Evolutionary conservation across 35 echinoderm and acorn worm genomes (phyloP).

Genomic region (Chiridota heheva): DNA sequence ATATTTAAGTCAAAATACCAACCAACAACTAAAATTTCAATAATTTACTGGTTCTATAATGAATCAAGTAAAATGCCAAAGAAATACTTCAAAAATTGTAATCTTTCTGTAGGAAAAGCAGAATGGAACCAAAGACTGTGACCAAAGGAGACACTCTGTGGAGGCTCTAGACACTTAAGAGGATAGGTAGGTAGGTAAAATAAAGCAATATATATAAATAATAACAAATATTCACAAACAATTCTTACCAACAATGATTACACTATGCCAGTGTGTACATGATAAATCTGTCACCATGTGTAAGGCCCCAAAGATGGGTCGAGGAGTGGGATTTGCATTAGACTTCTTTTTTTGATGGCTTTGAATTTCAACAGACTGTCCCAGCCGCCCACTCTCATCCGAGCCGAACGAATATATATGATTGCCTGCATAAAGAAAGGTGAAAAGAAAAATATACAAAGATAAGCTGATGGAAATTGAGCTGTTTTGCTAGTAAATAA

Average conservation of each 20-base stretch:
- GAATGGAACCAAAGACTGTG: no score
- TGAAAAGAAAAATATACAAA: conserved; percentile 15
- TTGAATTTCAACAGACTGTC: conserved; percentile 49
- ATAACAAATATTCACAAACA: no score
- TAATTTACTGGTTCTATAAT: no score
- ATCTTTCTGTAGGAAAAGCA: no score
- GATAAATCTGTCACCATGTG: conserved; percentile 87
- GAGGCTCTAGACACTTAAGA: no score
- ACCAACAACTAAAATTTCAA: no score
- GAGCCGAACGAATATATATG: conserved; percentile 93
- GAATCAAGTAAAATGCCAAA: no score
- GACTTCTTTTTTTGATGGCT: conserved; percentile 44
- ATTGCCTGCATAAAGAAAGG: conserved; percentile 58
- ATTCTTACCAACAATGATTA: conserved; percentile 85
- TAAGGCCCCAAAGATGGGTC: conserved; percentile 86
- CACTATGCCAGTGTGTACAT: conserved; percentile 82
- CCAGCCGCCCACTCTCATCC: conserved; percentile 74
- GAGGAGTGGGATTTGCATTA: conserved; percentile 59
- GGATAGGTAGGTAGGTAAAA: no score
- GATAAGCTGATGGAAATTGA: not conserved
- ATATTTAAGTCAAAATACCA: no score
- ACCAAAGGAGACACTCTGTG: no score
- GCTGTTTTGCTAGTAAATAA: not conserved
- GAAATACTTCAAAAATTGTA: no score
- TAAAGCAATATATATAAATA: no score